Base-by-base conservation (phyloP, 2,113 vertebrate genomes). In the Sialia sialis region DNA sequence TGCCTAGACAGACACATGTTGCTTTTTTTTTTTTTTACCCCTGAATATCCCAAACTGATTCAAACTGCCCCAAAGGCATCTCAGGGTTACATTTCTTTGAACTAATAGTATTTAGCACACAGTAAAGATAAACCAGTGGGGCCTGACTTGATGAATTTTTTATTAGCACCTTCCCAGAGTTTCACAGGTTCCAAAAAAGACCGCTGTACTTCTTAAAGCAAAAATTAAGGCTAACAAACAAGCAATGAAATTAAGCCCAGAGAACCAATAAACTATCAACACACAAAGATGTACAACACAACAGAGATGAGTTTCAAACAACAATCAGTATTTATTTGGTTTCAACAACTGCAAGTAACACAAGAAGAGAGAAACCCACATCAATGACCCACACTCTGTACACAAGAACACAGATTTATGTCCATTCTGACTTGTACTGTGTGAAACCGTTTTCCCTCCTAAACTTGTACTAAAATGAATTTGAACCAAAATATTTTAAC, bases 371-470 rank as follows among this genome's bases (percentile, higher is more conserved):
- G 17, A 84, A 87, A 68, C 17, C 70, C 84, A 60, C 29, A 58
- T 4, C 14, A 68, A 1, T 2, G 49, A 75, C 44, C 78, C 74
- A 22, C 4, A 18, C 3, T 75, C 59, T 6, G 54, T 46, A 72
- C 22, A 29, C 0, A 2, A 39, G 41, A 79, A 69, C 0, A 1
- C 44, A 59, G 84, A 17, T 79, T 74, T 10, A 56, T 0, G 0
- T 51, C 79, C 21, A 5, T 59, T 93, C 59, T 69, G 54, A 84
- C 10, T 41, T 19, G 16, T 6, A 36, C 1, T 7, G 26, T 5
- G 14, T 91, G 62, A 79, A 90, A 80, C 2, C 10, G 54, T 48
- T 26, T 51, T 21, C 25, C 43, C 38, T 68, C 38, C 32, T 66
- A 29, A 51, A 73, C 38, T 27, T 43, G 29, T 17, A 44, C 0